These are phyloP conservation scores for Ischnus inquisitorius DNA, from an alignment of 2,888 invertebrate species.

Conservation along the genomic window DNA sequence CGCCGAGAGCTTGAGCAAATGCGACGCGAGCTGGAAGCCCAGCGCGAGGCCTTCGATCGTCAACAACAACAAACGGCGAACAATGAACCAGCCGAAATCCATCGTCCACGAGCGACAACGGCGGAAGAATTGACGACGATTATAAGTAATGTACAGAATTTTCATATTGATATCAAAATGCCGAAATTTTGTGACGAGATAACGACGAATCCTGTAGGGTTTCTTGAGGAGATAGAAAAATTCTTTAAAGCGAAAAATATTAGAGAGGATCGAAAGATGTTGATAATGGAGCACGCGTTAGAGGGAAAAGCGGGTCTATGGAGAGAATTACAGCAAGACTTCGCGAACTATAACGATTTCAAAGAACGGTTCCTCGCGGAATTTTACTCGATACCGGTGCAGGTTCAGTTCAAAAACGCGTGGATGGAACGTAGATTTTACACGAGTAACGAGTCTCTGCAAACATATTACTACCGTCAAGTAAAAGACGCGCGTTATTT, in stretches of 20 bases:
- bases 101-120: background rate
- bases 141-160: conserved; percentile 33
- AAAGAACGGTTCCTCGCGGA: conserved; percentile 1
- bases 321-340: conserved; percentile 21
- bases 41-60: background rate
- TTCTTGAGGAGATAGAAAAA: conserved; percentile 25
- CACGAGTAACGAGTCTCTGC: background rate
- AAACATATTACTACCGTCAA: too few species aligned
- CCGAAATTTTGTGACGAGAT: conserved; percentile 35
- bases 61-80: background rate
- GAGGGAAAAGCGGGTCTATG: conserved; percentile 32
- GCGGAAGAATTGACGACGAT: conserved; percentile 24
- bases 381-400: conserved; percentile 37
- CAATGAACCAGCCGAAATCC: background rate
- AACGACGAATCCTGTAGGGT: conserved; percentile 9
- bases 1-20: background rate
- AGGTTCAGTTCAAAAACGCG: conserved; percentile 27
- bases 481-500: conserved; percentile 36
- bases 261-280: background rate
- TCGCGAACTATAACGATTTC: conserved; percentile 30
- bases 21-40: background rate
- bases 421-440: conserved; percentile 27
- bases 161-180: conserved; percentile 28
- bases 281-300: conserved; percentile 30
- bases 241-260: conserved; percentile 27